A percentile compares a stretch with the other conserved stretches of the same genome.
Conservation (phyloP, 2,888 invertebrate species). For the Junonia oenone region DNA sequence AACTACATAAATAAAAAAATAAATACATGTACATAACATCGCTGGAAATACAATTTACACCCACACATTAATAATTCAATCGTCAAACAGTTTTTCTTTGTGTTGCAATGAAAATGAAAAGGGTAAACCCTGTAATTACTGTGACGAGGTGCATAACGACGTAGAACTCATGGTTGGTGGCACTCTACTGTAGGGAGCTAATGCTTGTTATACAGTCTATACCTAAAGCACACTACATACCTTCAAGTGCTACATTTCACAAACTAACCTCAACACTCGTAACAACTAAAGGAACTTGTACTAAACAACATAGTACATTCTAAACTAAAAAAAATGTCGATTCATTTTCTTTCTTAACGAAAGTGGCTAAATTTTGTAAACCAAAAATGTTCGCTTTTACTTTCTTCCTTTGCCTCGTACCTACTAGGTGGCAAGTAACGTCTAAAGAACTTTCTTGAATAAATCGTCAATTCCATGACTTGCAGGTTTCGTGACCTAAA, state of each 20-base stretch:
- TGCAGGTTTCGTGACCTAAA: conserved; percentile 50
- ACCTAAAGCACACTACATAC: too few relatives aligned
- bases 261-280: too few relatives aligned
- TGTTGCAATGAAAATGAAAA: neutral
- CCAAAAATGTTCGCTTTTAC: too few relatives aligned
- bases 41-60: neutral
- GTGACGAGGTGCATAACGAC: neutral
- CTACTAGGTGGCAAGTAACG: too few relatives aligned
- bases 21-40: neutral
- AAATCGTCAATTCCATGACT: conserved; percentile 12
- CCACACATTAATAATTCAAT: neutral
- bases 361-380: too few relatives aligned
- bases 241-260: too few relatives aligned
- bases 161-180: neutral
- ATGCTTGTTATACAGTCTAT: too few relatives aligned
- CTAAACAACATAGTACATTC: too few relatives aligned
- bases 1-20: neutral
- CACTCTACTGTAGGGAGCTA: conserved; percentile 1
- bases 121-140: neutral
- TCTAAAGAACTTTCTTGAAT: neutral
- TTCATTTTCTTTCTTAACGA: too few relatives aligned
- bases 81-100: neutral
- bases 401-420: too few relatives aligned
- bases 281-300: too few relatives aligned
- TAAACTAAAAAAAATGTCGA: too few relatives aligned